phyloP scores from a whole-genome alignment of 2,797 vertebrate genomes.

The Hydrolagus colliei region DNA sequence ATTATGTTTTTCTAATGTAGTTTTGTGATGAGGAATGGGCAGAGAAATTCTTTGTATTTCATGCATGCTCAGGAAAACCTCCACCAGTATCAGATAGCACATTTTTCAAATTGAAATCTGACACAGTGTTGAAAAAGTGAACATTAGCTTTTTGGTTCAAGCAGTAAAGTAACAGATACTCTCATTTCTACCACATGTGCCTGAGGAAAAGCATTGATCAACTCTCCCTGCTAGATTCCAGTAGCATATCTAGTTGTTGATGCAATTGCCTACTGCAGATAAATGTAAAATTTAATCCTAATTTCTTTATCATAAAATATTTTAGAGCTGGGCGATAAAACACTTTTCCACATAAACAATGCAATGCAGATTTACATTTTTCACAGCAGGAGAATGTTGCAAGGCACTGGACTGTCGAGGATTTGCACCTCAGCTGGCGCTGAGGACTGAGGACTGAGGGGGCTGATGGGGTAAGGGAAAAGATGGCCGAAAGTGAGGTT shows the following conservation, averaged over 20 bases:
- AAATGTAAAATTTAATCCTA: not conserved
- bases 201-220: not conserved
- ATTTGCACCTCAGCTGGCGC: too few species aligned
- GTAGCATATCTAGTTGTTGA: not conserved
- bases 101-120: not conserved
- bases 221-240: not conserved
- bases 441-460: too few species aligned
- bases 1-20: not conserved
- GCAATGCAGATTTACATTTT: too few species aligned
- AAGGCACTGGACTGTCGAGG: too few species aligned
- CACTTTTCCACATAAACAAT: too few species aligned
- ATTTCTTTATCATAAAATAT: too few species aligned
- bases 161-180: not conserved
- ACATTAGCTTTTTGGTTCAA: not conserved
- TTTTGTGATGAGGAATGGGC: not conserved
- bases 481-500: too few species aligned
- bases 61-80: not conserved
- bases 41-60: not conserved
- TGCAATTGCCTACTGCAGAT: not conserved
- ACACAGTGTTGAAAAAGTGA: conserved; percentile 21
- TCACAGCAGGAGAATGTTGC: too few species aligned
- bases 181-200: not conserved
- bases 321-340: too few species aligned
- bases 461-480: too few species aligned
- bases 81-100: not conserved